These are phyloP conservation scores for Percina caprodes DNA, from an alignment of 2,113 vertebrate species.

Conservation along the genomic window DNA sequence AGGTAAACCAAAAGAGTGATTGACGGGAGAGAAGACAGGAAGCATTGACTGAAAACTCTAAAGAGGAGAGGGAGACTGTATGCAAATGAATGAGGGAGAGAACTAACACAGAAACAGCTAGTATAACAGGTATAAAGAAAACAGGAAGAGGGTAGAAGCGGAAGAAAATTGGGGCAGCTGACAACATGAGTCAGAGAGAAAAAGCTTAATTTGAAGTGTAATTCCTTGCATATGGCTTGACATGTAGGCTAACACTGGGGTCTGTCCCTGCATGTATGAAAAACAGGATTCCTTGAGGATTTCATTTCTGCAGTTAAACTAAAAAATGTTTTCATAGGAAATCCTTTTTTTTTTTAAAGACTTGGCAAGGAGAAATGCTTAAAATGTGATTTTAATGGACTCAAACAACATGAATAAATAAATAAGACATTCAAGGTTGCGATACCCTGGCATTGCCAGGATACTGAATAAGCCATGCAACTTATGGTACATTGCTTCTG, in stretches of 20 bases:
- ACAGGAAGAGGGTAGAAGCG: background rate
- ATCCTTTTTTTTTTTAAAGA: background rate
- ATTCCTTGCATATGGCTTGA: background rate
- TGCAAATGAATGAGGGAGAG: background rate
- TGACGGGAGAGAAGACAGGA: no score
- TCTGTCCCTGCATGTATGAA: no score
- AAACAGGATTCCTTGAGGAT: background rate
- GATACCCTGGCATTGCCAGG: background rate
- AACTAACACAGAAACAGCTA: background rate
- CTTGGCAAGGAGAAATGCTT: background rate
- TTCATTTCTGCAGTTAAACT: background rate
- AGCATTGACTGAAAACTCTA: background rate
- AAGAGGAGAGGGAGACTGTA: background rate
- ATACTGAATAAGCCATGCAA: background rate
- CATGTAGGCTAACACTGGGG: no score
- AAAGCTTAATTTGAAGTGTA: background rate
- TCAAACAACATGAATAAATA: conserved; percentile 12
- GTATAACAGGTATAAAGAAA: background rate
- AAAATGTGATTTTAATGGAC: background rate
- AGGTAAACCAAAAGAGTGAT: conserved; percentile 1
- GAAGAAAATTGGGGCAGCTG: conserved; percentile 11
- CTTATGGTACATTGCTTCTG: background rate
- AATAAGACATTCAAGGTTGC: fast-evolving
- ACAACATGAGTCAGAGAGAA: background rate
- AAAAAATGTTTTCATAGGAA: background rate